A percentile compares a stretch with the other conserved stretches of the same genome.
These are phyloP conservation scores for Pantherophis guttatus DNA, from an alignment of 2,113 vertebrate genomes.

Conservation along the genomic window DNA sequence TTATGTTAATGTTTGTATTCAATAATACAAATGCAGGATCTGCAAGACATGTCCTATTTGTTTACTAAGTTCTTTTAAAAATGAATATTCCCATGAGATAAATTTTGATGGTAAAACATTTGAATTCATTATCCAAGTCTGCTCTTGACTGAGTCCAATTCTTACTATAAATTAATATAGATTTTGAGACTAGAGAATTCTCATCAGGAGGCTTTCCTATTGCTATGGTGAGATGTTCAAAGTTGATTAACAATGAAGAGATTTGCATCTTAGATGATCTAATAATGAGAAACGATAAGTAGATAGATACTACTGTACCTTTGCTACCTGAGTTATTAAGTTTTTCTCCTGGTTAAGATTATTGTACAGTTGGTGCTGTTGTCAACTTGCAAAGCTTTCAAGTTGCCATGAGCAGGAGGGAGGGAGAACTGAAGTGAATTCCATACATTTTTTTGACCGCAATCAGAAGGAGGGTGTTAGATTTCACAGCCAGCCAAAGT, in stretches of 20 bases:
- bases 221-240: neutral
- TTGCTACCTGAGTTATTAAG: neutral
- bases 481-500: no score
- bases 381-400: no score
- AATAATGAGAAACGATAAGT: neutral
- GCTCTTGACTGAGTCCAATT: neutral
- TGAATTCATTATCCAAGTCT: neutral
- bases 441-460: no score
- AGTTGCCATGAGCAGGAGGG: no score
- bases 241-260: neutral
- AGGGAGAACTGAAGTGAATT: no score
- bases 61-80: neutral
- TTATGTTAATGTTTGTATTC: neutral
- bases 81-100: neutral
- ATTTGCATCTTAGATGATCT: neutral
- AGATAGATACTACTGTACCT: neutral
- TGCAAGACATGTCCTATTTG: neutral
- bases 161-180: neutral
- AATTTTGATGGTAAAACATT: neutral
- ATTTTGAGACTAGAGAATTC: neutral
- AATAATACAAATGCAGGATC: neutral
- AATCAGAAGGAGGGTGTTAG: no score
- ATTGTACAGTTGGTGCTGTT: neutral
- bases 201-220: neutral
- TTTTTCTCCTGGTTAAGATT: neutral